phyloP scores from a whole-genome alignment of 2,797 vertebrate genomes.

The Danio choprae region DNA sequence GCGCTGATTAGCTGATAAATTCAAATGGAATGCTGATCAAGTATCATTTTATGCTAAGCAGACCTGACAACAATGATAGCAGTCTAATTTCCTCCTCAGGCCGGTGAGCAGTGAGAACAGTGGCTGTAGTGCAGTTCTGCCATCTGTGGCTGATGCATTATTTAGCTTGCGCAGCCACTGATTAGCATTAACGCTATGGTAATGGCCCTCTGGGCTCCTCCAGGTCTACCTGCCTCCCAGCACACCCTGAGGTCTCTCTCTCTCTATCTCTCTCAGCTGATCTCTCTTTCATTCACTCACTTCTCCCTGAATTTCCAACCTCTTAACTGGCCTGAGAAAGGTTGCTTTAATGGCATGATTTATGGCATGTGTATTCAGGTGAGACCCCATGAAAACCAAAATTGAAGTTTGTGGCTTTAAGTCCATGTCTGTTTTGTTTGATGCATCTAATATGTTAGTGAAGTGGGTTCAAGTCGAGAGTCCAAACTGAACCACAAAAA shows the following conservation, averaged over 20 bases:
- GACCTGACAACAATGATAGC: constrained; percentile 30
- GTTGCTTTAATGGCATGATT: constrained; percentile 90
- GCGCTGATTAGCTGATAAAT: neutral
- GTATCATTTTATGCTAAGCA: constrained; percentile 24
- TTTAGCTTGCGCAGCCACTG: constrained; percentile 85
- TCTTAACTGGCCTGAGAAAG: constrained; percentile 52
- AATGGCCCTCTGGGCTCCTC: constrained; percentile 85
- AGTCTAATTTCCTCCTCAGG: constrained; percentile 19
- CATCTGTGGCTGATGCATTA: constrained; percentile 90
- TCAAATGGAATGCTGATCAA: constrained; percentile 12
- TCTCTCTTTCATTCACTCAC: constrained; percentile 76
- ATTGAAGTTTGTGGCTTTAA: neutral
- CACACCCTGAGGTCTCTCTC: constrained; percentile 76
- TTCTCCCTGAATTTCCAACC: neutral
- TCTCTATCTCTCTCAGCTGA: constrained; percentile 81
- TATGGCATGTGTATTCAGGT: constrained; percentile 84
- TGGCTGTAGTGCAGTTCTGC: constrained; percentile 71
- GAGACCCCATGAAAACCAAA: neutral
- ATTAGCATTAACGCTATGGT: constrained; percentile 90
- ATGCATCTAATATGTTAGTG: neutral
- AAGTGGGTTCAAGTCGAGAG: neutral
- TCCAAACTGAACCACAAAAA: neutral
- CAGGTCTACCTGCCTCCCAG: constrained; percentile 79
- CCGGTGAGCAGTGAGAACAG: constrained; percentile 21
- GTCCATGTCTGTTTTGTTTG: neutral